Evolutionary conservation across 2,888 invertebrate species (phyloP), one percentile per base, ranked within the genome.

Genomic region (Labia minor): DNA sequence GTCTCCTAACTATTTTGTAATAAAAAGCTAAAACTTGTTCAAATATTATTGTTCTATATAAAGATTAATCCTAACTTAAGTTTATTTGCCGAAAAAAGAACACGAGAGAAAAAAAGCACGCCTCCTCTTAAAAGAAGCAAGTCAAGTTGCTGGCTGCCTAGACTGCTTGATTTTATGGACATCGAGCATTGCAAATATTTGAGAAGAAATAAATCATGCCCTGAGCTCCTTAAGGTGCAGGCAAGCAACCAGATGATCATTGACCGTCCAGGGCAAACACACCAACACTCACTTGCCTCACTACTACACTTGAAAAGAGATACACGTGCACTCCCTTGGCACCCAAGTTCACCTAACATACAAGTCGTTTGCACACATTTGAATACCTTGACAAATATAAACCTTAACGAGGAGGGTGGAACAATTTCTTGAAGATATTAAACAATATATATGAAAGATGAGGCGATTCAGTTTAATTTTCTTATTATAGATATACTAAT

Each of bases 141-240:
- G 49, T 49, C 49, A 49, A 26, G 26, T 26, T 26, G 49, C 6
- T 8, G 33, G 33, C 33, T 33, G 6, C n/a, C 14, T 4, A 4
- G 3, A 14, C 16, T 49, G 49, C 6, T 49, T 49, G 49, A 49
- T 49, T 49, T 49, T 49, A 49, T 49, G 49, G 49, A 49, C 49
- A 49, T 49, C 49, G n/a, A 49, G 49, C 49, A 49, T 49, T 49
- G 49, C 49, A 49, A 49, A 49, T 49, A 49, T 49, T 49, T 49
- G 49, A 49, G 16, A 49, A 49, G 49, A 49, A 49, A 49, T 49
- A 49, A 49, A 49, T 49, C 49, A 49, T n/a, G 49, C 49, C 16
- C 49, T n/a, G n/a, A 16, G 49, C 49, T 16, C 49, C 49, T 49
- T 49, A 49, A 49, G 49, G 49, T 49, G 49, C 49, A 49, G 49